A percentile compares a stretch with the other conserved stretches of the same genome.
Evolutionary conservation across 2,113 vertebrate genomes (phyloP).

Genomic region (Ramphastos sulfuratus): DNA sequence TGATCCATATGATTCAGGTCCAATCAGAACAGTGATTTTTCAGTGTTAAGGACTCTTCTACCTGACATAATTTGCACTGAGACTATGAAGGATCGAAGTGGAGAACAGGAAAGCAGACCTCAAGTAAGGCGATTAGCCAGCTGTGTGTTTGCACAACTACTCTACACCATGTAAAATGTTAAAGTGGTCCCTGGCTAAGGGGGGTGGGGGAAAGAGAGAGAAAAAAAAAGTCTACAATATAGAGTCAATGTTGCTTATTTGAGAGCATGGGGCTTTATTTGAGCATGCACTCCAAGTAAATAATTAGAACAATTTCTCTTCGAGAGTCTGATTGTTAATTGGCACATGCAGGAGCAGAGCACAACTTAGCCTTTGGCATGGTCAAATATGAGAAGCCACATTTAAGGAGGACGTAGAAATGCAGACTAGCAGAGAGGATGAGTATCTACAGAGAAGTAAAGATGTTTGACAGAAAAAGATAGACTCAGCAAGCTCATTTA

Average conservation of each 20-base stretch:
- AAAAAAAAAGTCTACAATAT: neutral
- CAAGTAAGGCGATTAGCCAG: neutral
- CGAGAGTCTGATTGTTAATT: neutral
- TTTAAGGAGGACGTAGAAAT: neutral
- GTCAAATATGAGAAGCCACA: neutral
- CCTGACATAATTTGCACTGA: neutral
- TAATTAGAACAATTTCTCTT: neutral
- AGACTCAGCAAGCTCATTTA: neutral
- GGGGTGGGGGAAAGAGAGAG: accelerated
- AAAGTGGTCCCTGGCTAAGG: neutral
- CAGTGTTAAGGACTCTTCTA: conserved; percentile 48
- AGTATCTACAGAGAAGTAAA: neutral
- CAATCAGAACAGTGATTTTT: conserved; percentile 57
- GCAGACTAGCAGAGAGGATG: neutral
- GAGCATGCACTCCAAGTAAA: accelerated
- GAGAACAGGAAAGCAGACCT: neutral
- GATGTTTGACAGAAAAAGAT: neutral
- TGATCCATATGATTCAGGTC: conserved; percentile 51
- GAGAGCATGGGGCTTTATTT: neutral
- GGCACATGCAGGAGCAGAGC: neutral
- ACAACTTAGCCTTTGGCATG: neutral
- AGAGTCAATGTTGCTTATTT: neutral
- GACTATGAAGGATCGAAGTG: neutral
- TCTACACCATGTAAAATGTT: neutral
- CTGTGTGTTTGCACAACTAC: neutral